Evolutionary conservation across 92 coral and sea anemone genomes (phyloP), one percentile per base, ranked within the genome.

Genomic region (Actinernus sp.): DNA sequence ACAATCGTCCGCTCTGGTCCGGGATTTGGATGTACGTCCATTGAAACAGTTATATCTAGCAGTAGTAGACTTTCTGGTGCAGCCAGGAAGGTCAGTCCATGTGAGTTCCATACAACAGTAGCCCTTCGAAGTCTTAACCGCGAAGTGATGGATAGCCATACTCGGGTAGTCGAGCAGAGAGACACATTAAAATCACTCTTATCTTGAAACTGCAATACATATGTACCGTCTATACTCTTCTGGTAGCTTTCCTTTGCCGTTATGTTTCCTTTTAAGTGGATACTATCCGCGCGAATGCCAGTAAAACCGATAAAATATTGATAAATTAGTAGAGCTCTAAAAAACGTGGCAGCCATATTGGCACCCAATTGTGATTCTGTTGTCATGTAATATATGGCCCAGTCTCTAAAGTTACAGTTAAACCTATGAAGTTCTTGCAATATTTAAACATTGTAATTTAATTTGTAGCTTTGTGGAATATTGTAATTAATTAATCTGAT

Each of bases 81-180:
- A 54, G 76, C 76, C 24, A 68, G 52, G n/a, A 68, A 68, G 28
- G 66, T 55, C 53, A 71, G 58, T 56, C 78, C 78, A 70, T 70
- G 78, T 41, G 46, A 32, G 28, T 31, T 44, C 78, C 78, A 56
- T 70, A 31, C 32, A 55, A 70, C 53, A 44, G 57, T 56, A 51
- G 66, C 41, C 32, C 67, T 65, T 9, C 78, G 78, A 16, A 57
- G 14, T 70, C 67, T 58, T 31, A 28, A 53, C 53, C 63, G 55
- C 33, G 60, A 68, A 40, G 63, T 43, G 20, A 43, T 14, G n/a
- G 49, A 3, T 11, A 2, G 12, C 20, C n/a, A 49, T 64, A 26
- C 56, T 44, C 25, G 48, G 32, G 72, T 76, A 81, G 56, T 69
- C 82, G 33, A 55, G 56, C 37, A 25, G 3, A 19, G 13, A 24